Evolutionary conservation across 2,113 vertebrate species (phyloP), one percentile per base, ranked within the genome.

Genomic region (Hylia prasina): DNA sequence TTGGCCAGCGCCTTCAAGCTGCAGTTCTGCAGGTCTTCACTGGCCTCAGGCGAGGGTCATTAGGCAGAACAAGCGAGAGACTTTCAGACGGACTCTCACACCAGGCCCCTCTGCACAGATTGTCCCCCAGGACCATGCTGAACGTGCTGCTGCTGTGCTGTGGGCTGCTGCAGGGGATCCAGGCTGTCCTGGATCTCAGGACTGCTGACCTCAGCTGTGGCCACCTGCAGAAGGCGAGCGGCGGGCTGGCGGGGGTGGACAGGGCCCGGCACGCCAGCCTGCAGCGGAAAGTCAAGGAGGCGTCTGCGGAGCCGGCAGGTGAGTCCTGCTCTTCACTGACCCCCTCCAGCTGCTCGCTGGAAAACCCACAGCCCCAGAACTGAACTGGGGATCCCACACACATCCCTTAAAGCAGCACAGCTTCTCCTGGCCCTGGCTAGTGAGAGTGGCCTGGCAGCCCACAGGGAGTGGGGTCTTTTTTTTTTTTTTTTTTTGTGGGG

Each of bases 141-240:
- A 97, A 94, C 3, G 28, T 84, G 76, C 57, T 97, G 82, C 86
- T 98, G 96, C 97, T 98, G 92, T 97, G 97, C 83, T 97, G 96
- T 3, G 97, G 92, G 66, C 77, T 98, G 92, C 90, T 98, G 92
- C 96, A 97, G 86, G 96, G 96, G 13, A 68, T 97, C 68, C 98
- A 98, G 50, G 75, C 82, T 14, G 63, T 86, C 30, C 94, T 97
- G 27, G 87, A 90, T 35, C 79, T 90, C 63, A 69, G 63, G 71
- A 76, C 82, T 6, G 33, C 97, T 1, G 97, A 98, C 60, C 87
- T 97, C 28, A 42, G 89, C 89, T 94, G 51, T 5, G 21, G 70
- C 9, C 95, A 92, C 30, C 53, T 95, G 86, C 96, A 96, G 56
- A 97, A 93, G 81, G 82, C 56, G 19, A 81, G 84, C 0, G 8